These are phyloP conservation scores for Pristis pectinata DNA, from an alignment of 2,797 vertebrate species.

Conservation along the genomic window DNA sequence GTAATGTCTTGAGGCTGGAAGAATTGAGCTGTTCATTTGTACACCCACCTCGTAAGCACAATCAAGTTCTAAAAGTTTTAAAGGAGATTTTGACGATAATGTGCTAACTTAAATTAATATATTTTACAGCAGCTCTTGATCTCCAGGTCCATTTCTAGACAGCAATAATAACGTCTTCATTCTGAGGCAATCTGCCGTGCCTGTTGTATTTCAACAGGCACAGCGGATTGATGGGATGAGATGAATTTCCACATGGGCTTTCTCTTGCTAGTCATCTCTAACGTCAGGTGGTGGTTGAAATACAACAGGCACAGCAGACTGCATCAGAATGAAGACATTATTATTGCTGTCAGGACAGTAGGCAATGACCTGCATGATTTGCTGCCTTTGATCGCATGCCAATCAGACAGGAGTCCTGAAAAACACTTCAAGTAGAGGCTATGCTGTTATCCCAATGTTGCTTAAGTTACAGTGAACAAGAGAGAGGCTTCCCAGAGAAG, in stretches of 20 bases:
- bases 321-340: no score
- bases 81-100: neutral
- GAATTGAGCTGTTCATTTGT: neutral
- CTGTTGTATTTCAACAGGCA: no score
- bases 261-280: neutral
- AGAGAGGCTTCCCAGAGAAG: no score
- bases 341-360: no score
- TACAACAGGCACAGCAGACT: no score
- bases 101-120: neutral
- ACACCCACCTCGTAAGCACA: neutral
- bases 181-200: no score
- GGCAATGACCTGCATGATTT: no score
- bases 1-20: conserved; percentile 6
- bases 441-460: neutral
- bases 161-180: no score
- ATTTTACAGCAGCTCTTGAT: neutral
- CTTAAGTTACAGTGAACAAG: neutral
- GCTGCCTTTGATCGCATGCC: no score
- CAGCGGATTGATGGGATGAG: neutral
- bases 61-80: neutral
- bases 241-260: neutral
- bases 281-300: neutral
- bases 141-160: neutral
- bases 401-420: neutral
- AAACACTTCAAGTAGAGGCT: neutral